These are phyloP conservation scores for Galerucella nymphaeae DNA, from an alignment of 2,888 invertebrate species.

Conservation along the genomic window DNA sequence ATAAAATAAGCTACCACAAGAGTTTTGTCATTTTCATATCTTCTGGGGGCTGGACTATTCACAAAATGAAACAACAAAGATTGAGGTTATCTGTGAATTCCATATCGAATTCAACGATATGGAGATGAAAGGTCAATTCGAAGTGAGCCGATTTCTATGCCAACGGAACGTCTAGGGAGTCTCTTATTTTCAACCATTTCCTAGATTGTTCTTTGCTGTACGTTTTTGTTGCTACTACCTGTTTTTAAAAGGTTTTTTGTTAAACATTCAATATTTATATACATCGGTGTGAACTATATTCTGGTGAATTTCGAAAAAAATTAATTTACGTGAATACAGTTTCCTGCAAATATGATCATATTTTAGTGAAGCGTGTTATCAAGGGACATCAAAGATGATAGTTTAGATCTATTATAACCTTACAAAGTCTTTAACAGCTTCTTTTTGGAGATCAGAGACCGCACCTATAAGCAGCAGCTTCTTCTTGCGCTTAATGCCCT, in stretches of 20 bases:
- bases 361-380: too few relatives aligned
- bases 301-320: background rate
- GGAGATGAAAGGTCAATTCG: background rate
- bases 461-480: too few relatives aligned
- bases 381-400: too few relatives aligned
- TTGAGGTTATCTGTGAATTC: background rate
- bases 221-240: background rate
- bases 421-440: too few relatives aligned
- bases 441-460: too few relatives aligned
- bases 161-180: background rate
- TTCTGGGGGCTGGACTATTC: background rate
- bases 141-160: background rate
- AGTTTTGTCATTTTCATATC: background rate
- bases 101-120: background rate
- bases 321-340: too few relatives aligned
- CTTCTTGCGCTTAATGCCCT: too few relatives aligned
- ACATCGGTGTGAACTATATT: background rate
- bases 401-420: too few relatives aligned
- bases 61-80: background rate
- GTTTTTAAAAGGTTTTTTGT: background rate
- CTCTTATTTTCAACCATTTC: background rate
- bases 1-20: background rate
- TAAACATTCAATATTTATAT: background rate
- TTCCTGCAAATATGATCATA: too few relatives aligned
- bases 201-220: background rate